Percentiles rank a stretch among this genome's conserved stretches.
Evolutionary conservation across 2,113 vertebrate genomes (phyloP).

Genomic region (Calyptomena viridis): DNA sequence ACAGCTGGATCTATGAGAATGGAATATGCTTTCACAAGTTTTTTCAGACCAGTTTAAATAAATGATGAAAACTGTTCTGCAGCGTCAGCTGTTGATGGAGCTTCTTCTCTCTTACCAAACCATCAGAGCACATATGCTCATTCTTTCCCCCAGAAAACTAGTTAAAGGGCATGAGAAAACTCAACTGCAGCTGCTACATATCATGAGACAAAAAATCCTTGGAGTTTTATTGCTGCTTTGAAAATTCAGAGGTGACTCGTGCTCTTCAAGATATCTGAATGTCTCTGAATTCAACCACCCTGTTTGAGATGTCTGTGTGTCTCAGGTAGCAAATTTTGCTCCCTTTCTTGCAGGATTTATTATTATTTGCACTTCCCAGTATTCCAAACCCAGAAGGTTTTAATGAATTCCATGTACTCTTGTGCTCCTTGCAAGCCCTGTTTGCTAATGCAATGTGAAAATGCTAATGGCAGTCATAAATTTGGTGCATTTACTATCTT

Average conservation of each 20-base stretch:
- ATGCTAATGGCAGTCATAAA: conserved; percentile 28
- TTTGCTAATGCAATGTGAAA: conserved; percentile 23
- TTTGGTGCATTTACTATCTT: conserved; percentile 3
- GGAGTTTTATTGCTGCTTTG: not conserved
- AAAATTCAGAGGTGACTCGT: not conserved
- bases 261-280: not conserved
- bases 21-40: conserved; percentile 2
- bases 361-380: not conserved
- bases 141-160: conserved; percentile 13
- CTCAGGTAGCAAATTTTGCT: not conserved
- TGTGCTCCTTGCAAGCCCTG: not conserved
- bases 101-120: not conserved
- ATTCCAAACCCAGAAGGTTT: not conserved
- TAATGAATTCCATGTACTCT: not conserved
- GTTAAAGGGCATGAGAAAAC: conserved; percentile 4
- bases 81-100: conserved; percentile 20
- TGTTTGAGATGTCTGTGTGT: not conserved
- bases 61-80: conserved; percentile 37
- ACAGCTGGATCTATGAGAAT: conserved; percentile 21
- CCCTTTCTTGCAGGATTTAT: not conserved
- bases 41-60: conserved; percentile 44
- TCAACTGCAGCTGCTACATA: not conserved
- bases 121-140: not conserved
- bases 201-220: not conserved
- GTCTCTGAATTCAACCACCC: not conserved